Evolutionary conservation across 2,113 vertebrate genomes (phyloP), one percentile per base, ranked within the genome.

Genomic region (Dermatemys mawii): DNA sequence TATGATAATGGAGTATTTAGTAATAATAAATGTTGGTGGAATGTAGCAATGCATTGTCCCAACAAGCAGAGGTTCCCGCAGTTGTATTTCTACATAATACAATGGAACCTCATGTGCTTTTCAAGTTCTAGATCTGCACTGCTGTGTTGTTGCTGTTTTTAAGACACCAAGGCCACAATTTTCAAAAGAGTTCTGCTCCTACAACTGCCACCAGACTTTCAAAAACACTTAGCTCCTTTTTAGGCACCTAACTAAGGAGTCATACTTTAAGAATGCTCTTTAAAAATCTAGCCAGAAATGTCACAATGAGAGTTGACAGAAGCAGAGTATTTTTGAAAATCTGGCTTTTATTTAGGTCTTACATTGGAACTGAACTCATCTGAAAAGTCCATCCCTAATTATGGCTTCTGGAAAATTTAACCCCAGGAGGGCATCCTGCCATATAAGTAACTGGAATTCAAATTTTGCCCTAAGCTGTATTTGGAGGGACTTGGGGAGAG

Each of bases 231-330:
- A 2, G 32, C 9, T 11, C 44, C 41, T 38, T 41, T 49, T 79
- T 49, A 11, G 24, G 29, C 21, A 9, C 35, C 35, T 13, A 2
- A 0, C 6, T 29, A 53, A 76, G 5, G 1, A 6, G 2, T 35
- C 44, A 63, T 44, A 48, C 73, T 60, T 57, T 51, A 60, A 60
- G 21, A n/a, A 11, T 16, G 21, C 29, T 81, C 22, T 86, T 81
- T 76, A 70, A 75, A 81, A 53, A 35, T 2, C 11, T 21, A 29
- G 26, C 44, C 3, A 13, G 19, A 35, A 70, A 41, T 19, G 32
- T 41, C 12, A 35, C 76, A 3, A 32, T 35, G 49, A 32, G 54
- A 70, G 26, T 9, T 73, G 38, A 55, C 19, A 44, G 57, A 38
- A 49, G 32, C 89, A 55, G 41, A 14, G 53, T 19, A 21, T 26